Evolutionary conservation across 2,888 invertebrate genomes (phyloP).

Genomic region (Ptychoptera albimana): DNA sequence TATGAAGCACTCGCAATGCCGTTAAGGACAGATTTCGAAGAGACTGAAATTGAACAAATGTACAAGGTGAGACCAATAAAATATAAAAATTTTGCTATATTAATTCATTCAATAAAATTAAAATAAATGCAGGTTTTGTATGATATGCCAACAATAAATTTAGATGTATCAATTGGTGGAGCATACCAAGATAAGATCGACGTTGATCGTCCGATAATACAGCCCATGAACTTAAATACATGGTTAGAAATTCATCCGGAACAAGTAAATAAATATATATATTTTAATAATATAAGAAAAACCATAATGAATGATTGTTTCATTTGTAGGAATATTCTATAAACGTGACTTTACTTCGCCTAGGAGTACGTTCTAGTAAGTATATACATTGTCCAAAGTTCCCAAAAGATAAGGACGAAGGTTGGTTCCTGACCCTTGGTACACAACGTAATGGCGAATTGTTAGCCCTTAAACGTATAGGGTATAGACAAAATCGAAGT

Average conservation of each 20-base stretch:
- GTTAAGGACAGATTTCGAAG: conserved; percentile 46
- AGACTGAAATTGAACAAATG: conserved; percentile 51
- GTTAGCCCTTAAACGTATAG: conserved; percentile 62
- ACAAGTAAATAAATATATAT: conserved; percentile 30
- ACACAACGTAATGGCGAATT: conserved; percentile 52
- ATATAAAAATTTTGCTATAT: conserved; percentile 2
- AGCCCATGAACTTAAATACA: conserved; percentile 24
- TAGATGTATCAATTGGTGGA: conserved; percentile 41
- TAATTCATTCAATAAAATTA: conserved; percentile 21
- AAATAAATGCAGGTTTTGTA: no score
- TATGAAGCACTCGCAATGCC: conserved; percentile 44
- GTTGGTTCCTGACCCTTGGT: conserved; percentile 86
- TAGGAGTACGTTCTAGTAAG: conserved; percentile 37
- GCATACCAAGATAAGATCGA: conserved; percentile 25
- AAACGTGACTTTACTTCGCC: conserved; percentile 37
- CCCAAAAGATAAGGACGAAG: conserved; percentile 87
- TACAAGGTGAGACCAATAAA: conserved; percentile 26
- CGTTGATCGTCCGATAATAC: conserved; percentile 19
- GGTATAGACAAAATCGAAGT: conserved; percentile 34
- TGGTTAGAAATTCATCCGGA: conserved; percentile 50
- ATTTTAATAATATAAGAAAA: background rate
- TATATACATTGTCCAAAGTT: conserved; percentile 73
- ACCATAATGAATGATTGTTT: background rate
- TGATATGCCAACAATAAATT: conserved; percentile 45
- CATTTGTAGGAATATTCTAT: conserved; percentile 47